Conservation (phyloP, 53 echinoderm and acorn worm species). For the Pentamera pediparva region DNA sequence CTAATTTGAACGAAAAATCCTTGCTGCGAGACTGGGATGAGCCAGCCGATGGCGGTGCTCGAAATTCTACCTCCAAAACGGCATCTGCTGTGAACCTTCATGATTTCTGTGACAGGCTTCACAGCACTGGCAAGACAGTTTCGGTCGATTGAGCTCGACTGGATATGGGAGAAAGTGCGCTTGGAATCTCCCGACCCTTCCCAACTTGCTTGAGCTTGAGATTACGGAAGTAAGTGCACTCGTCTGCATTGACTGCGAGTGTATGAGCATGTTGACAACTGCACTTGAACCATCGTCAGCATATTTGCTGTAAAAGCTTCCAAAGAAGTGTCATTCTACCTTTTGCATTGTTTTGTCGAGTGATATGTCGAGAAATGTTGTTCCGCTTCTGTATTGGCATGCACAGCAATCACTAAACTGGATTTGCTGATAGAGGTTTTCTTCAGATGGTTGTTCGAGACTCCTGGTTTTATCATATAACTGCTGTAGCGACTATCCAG, state of each 20-base stretch:
- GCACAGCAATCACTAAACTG: constrained; percentile 12
- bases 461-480: too few relatives aligned
- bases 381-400: constrained; percentile 1
- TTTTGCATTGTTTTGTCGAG: neutral
- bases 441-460: too few relatives aligned
- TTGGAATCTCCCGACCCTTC: neutral
- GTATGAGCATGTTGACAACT: too few relatives aligned
- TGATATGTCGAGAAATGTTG: neutral
- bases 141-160: neutral
- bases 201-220: neutral
- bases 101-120: neutral
- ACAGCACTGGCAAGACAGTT: neutral
- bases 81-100: constrained; percentile 13
- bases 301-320: neutral
- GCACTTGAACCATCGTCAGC: constrained; percentile 5
- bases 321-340: neutral
- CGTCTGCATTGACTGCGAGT: neutral
- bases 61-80: neutral
- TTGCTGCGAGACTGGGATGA: neutral
- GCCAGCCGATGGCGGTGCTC: neutral
- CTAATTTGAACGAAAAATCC: neutral
- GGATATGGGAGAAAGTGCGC: neutral
- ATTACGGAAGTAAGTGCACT: neutral
- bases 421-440: neutral
- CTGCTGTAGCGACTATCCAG: too few relatives aligned